Percentiles rank a stretch among this genome's conserved stretches.
These are phyloP conservation scores for Lissonota sp. DNA, from an alignment of 2,888 invertebrate species.

Conservation along the genomic window DNA sequence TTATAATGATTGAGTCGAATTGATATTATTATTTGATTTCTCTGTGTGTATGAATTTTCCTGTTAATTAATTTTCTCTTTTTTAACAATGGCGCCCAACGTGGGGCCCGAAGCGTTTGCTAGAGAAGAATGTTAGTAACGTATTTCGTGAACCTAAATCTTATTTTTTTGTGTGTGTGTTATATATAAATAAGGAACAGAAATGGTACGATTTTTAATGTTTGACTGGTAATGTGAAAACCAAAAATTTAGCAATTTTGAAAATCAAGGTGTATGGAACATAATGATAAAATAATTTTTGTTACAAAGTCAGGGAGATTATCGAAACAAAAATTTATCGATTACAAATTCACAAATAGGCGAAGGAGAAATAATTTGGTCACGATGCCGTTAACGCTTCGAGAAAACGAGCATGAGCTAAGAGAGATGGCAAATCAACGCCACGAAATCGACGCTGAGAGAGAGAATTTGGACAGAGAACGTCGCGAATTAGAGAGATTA, in stretches of 20 bases:
- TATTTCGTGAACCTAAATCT: background rate
- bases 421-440: background rate
- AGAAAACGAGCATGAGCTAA: background rate
- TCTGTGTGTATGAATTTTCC: too few species aligned
- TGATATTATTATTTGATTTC: too few species aligned
- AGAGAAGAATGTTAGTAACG: background rate
- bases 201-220: background rate
- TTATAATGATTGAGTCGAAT: too few species aligned
- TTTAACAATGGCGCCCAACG: conserved; percentile 4
- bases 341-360: conserved; percentile 13
- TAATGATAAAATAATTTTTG: conserved; percentile 1
- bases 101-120: background rate
- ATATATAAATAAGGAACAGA: background rate
- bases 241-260: too few species aligned
- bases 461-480: conserved; percentile 10
- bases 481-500: background rate
- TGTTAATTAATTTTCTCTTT: too few species aligned
- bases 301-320: conserved; percentile 20
- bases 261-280: conserved; percentile 25
- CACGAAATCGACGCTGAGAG: background rate
- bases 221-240: too few species aligned
- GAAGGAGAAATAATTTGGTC: background rate
- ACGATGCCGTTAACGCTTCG: background rate
- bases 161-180: background rate
- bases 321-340: conserved; percentile 29